Base-by-base conservation (phyloP, 2,888 invertebrate genomes). In the Epirrhoe alternata region DNA sequence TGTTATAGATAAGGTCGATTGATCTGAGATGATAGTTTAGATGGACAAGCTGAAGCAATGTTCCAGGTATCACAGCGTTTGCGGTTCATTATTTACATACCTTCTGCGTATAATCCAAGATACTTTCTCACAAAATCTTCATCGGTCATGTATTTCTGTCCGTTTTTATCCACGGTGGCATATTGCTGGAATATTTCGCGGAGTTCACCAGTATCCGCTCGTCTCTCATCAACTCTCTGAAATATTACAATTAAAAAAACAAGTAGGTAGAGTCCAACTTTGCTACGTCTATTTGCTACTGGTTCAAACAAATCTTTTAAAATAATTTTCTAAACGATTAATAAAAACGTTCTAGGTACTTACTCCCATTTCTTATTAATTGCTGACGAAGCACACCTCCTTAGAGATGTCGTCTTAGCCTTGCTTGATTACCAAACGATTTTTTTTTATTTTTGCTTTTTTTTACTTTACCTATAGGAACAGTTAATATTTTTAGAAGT, bases 41-140 rank as follows among this genome's bases (percentile, higher is more conserved):
- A 3, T 24, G 24, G 24, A 1, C 24, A 24, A 24, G 24, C 24
- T 24, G 3, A 24, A 24, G 3, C 24, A 24, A 24, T 24, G 24
- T 24, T 3, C 24, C 24, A 24, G 24, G 24, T 3, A 24, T 2
- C 3, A 3, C 24, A 24, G 24, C 3, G 3, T n/a, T n/a, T n/a
- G n/a, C n/a, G 24, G 24, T 24, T 2, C 1, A 3, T 24, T 2
- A 24, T 1, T 1, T 24, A 24, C 24, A 24, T 51, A 93, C 93
- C 94, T 85, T 97, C 96, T 68, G 95, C 94, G 85, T 98, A 97
- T 80, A 99, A 93, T 77, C 98, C 98, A 74, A 99, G 95, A 92
- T 96, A 99, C 84, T 96, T 96, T 70, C 97, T 95, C 63, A 99
- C 97, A 86, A 99, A 99, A 93, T 99, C 99, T 84, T 96, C 95